Evolutionary conservation across 2,113 vertebrate genomes (phyloP), one percentile per base, ranked within the genome.

Genomic region (Labeo catla): DNA sequence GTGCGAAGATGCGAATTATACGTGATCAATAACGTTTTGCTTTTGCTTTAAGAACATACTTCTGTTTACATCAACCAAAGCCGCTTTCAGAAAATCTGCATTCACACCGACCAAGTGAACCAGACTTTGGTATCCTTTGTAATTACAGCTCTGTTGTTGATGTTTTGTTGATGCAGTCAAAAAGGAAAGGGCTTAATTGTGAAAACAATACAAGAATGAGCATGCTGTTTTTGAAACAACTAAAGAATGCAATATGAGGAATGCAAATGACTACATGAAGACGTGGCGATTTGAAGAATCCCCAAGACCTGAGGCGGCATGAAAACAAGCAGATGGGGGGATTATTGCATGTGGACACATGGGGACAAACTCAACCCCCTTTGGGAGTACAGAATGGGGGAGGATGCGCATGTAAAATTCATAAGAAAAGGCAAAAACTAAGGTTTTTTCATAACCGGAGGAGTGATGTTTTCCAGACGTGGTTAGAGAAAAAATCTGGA

Each of bases 381-480:
- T 76, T 36, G 85, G 87, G 85, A 88, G 59, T 57, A 76, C 52
- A 52, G 49, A 57, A 83, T 12, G 72, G 23, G 63, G 54, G n/a
- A 74, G 70, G 21, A 86, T 43, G 45, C 43, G 52, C 73, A 88
- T 90, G 72, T 47, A 87, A 89, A 88, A 90, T 88, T 84, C 82
- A 90, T 85, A n/a, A 84, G 45, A 87, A 80, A 74, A 34, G 1
- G 6, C 43, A 4, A 72, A 82, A 85, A 77, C 39, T 21, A 57
- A 59, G 50, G 68, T 76, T 61, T 39, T 63, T 86, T 57, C 4
- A 68, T 52, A n/a, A 76, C 12, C 5, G 19, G 36, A 73, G 39
- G 45, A 39, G 39, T 66, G n/a, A 45, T 85, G n/a, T 76, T 76
- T 79, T 66, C 9, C 28, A n/a, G n/a, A 45, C 2, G 21, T 36